Evolutionary conservation across 1,140 invertebrate genomes (phyloP), one percentile per base, ranked within the genome.

Genomic region (Chrysopa pallens): DNA sequence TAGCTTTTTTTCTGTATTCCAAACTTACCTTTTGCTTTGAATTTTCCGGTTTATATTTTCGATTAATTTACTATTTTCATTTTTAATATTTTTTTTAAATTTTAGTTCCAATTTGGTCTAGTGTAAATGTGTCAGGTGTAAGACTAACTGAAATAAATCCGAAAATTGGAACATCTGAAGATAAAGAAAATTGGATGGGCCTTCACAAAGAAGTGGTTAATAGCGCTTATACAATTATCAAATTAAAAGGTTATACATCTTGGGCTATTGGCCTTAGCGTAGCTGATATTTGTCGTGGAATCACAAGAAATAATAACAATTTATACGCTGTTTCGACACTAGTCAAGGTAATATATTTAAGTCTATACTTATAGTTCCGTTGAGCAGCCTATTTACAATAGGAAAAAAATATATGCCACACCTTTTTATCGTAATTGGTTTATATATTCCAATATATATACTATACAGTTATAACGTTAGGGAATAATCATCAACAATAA

Each of bases 221-320:
- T 4, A 39, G 38, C 11, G 28, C 8, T 9, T 14, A 14, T 38
- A 14, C 9, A 38, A 38, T 38, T 3, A 12, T 38, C 13, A 38
- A 8, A 38, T 14, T 38, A 12, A 8, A 14, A 14, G 8, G 15
- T 12, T 12, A 14, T 12, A 8, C 37, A 38, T 38, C 8, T 4
- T 14, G 14, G 84, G 86, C 84, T n/a, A 88, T 91, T 51, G 84
- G 87, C 8, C 64, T 91, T 12, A 86, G 84, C 52, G 72, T 84
- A 0, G 72, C 84, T 2, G 69, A 76, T 46, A 62, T 92, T 33
- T 72, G 72, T 17, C 68, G 74, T 12, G 72, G 80, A 23, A 80
- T 92, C 46, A 38, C 4, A 12, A 14, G 13, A 12, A 14, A 38
- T 38, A 12, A 38, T 8, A 14, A 11, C 4, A 14, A 8, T 8